Conservation (phyloP, 2,797 vertebrate genomes). For the Serranus cabrilla region DNA sequence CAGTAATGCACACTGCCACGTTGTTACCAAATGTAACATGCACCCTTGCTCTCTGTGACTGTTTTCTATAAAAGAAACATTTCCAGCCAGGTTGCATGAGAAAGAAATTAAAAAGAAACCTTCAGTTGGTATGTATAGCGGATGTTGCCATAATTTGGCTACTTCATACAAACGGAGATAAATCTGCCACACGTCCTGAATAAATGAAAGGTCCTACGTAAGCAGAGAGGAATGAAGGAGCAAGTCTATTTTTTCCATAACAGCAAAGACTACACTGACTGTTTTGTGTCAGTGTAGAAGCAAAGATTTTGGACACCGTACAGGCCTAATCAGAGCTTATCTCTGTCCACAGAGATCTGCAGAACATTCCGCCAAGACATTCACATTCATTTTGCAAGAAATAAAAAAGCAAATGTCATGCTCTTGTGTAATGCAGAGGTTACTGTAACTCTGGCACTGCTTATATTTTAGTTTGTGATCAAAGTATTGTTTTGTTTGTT, state of each 20-base stretch:
- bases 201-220: background rate
- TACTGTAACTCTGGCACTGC: background rate
- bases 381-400: slow-evolving; percentile 2
- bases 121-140: background rate
- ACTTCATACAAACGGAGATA: background rate
- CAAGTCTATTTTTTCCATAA: background rate
- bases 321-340: slow-evolving; percentile 8
- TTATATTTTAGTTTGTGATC: background rate
- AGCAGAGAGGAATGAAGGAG: slow-evolving; percentile 1
- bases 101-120: background rate
- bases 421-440: background rate
- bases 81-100: background rate
- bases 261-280: background rate
- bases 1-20: slow-evolving; percentile 6
- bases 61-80: slow-evolving; percentile 3
- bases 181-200: background rate
- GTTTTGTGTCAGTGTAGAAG: slow-evolving; percentile 4
- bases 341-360: background rate
- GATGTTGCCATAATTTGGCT: background rate
- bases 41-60: background rate
- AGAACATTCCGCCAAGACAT: background rate
- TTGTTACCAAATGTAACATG: background rate
- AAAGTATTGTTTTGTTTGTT: background rate
- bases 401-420: background rate
- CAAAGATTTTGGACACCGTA: background rate